Evolutionary conservation across 2,113 vertebrate species (phyloP).

Genomic region (Coptodon bakossiorum): DNA sequence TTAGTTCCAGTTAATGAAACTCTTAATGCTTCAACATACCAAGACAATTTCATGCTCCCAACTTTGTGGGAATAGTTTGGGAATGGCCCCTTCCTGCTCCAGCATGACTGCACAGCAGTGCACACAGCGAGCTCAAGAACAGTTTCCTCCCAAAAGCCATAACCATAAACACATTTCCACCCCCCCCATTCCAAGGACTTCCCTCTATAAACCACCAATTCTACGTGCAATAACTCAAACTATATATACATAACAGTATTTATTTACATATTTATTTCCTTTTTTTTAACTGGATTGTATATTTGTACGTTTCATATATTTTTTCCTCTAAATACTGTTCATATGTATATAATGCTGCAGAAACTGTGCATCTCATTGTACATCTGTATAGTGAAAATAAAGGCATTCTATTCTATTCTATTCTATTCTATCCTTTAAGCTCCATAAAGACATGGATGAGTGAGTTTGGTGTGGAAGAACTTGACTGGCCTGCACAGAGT

Average conservation of each 20-base stretch:
- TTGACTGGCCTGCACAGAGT: neutral
- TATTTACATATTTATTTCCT: neutral
- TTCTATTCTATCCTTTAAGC: neutral
- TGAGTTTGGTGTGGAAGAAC: neutral
- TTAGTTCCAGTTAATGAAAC: neutral
- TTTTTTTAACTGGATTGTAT: neutral
- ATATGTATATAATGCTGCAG: neutral
- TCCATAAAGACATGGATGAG: neutral
- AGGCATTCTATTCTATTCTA: neutral
- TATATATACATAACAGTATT: neutral
- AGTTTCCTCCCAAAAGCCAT: neutral
- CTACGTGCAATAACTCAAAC: neutral
- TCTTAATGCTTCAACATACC: accelerated
- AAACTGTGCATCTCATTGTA: neutral
- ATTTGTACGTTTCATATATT: neutral
- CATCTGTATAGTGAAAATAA: neutral
- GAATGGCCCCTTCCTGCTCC: neutral
- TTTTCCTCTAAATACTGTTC: neutral
- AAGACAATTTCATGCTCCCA: neutral
- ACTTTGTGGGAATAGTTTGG: neutral
- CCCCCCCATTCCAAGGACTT: neutral
- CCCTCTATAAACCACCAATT: neutral
- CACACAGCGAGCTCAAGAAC: neutral
- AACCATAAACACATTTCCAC: neutral
- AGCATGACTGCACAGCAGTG: neutral